Evolutionary conservation across 2,797 vertebrate genomes (phyloP).

Genomic region (Lithobates pipiens): DNA sequence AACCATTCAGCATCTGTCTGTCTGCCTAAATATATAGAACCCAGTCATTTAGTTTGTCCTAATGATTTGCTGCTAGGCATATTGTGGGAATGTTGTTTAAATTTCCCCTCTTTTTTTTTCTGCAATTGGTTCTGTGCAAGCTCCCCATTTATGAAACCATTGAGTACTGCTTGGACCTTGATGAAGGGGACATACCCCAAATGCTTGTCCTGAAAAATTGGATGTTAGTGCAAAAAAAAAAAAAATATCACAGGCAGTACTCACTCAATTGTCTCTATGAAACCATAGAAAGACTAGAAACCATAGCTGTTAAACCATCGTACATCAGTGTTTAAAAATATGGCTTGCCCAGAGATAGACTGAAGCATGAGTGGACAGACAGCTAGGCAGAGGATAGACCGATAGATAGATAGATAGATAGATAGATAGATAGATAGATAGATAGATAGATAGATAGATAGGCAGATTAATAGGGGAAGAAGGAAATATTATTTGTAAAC

Average conservation of each 20-base stretch:
- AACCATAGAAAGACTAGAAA: background rate
- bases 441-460: too few species aligned
- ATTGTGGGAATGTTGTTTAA: background rate
- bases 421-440: too few species aligned
- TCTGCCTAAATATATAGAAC: background rate
- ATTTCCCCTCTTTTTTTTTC: background rate
- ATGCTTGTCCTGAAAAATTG: too few species aligned
- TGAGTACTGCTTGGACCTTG: too few species aligned
- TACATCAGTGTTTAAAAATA: background rate
- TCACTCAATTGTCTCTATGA: too few species aligned
- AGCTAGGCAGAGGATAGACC: background rate
- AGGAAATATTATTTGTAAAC: too few species aligned
- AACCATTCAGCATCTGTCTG: background rate
- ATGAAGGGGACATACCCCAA: too few species aligned
- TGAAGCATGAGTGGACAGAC: background rate
- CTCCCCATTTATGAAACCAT: background rate
- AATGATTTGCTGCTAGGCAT: background rate
- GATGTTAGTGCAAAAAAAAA: too few species aligned
- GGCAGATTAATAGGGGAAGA: too few species aligned
- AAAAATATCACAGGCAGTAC: too few species aligned
- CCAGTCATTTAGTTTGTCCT: background rate
- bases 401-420: too few species aligned
- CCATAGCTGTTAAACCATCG: background rate
- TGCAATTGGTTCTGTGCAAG: background rate
- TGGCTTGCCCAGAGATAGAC: too few species aligned